Evolutionary conservation across 2,113 vertebrate species (phyloP).

Genomic region (Sander vitreus): DNA sequence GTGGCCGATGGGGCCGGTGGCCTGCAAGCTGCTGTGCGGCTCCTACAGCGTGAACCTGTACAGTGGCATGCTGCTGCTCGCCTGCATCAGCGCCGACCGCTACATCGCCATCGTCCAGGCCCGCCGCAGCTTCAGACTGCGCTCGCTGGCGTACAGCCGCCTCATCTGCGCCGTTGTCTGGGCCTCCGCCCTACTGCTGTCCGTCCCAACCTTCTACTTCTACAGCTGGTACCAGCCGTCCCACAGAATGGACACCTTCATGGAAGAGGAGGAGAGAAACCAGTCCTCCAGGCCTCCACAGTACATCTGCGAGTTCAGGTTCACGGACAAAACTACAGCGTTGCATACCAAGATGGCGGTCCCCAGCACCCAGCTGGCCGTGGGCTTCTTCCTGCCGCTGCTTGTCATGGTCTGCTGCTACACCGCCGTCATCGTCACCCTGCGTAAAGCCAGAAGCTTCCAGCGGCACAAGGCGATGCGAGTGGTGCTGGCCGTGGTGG

Average conservation of each 20-base stretch:
- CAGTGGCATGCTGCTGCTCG: conserved; percentile 92
- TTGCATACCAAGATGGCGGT: conserved; percentile 76
- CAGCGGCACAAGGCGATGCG: conserved; percentile 91
- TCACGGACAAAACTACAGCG: conserved; percentile 40
- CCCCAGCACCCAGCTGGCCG: conserved; percentile 83
- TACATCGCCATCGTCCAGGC: conserved; percentile 94
- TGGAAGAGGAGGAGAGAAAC: not conserved
- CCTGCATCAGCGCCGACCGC: conserved; percentile 91
- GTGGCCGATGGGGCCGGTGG: conserved; percentile 85
- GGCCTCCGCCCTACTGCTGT: conserved; percentile 84
- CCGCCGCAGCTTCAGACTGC: conserved; percentile 87
- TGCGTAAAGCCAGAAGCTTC: conserved; percentile 88
- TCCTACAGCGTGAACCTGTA: conserved; percentile 92
- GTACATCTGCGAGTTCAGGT: conserved; percentile 84
- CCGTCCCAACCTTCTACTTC: conserved; percentile 86
- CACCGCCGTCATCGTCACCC: conserved; percentile 82
- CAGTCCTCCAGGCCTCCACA: accelerated
- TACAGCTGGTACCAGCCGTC: conserved; percentile 60
- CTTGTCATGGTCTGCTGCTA: conserved; percentile 91
- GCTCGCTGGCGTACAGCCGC: conserved; percentile 82
- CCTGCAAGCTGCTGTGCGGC: conserved; percentile 90
- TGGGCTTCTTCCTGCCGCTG: conserved; percentile 91
- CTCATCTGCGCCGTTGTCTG: conserved; percentile 86
- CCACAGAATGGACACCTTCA: accelerated
- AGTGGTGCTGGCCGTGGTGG: conserved; percentile 89